Base-by-base conservation (phyloP, 2,797 vertebrate species). In the Pipistrellus pygmaeus region DNA sequence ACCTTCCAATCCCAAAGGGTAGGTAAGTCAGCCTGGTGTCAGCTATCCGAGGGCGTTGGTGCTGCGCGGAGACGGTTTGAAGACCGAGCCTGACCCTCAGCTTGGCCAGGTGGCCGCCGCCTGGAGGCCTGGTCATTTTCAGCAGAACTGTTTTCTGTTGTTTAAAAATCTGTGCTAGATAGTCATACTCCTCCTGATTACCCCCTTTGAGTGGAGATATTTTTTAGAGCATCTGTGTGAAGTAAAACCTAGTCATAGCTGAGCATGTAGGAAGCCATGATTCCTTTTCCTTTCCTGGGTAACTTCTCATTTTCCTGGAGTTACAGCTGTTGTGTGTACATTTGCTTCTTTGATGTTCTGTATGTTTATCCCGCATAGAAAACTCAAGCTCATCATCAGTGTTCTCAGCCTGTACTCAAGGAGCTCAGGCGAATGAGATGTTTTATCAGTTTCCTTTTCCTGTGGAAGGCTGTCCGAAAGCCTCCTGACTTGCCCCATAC, bases 261-360 rank as follows among this genome's bases (percentile, higher is more conserved):
- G 81, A 89, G 60, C 87, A 27, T 30, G 7, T 23, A 57, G 83
- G 25, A 93, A 88, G 32, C 62, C 80, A 3, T 48, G 38, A 48
- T 77, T 68, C 53, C 27, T 71, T 35, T 81, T 93, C 6, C 14
- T 86, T 83, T 86, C 51, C 41, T 66, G 17, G 17, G 20, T 81
- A 88, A 91, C 78, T 69, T 93, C 88, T 38, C 73, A 71, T 38
- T 89, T 85, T 51, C 76, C 41, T 86, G 55, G 23, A 72, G 51
- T 91, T 51, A 51, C 2, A 88, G 35, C 38, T 48, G 15, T 68
- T 85, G 57, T n/a, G 20, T 77, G 20, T 81, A 14, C 60, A 66
- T 68, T 60, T 82, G 71, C 14, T 38, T 48, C 8, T 81, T 88
- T 87, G 18, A 25, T 53, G 87, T 81, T 71, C 21, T 68, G 0